phyloP scores from a whole-genome alignment of 2,113 vertebrate species.

The Promerops cafer region DNA sequence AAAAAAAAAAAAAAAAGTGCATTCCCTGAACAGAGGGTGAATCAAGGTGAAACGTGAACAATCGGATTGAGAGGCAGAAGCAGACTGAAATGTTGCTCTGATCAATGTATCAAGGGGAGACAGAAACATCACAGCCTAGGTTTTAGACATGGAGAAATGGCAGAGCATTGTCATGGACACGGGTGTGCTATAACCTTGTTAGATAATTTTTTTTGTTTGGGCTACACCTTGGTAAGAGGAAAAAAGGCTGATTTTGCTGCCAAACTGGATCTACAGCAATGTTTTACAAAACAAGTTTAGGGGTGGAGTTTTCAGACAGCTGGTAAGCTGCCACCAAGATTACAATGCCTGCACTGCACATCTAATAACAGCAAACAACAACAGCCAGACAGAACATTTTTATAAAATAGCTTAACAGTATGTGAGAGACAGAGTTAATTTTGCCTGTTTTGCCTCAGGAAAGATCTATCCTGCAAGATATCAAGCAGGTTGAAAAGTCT shows the following conservation, averaged over 20 bases:
- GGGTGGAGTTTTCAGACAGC: not conserved
- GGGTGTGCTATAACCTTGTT: not conserved
- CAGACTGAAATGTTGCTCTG: not conserved
- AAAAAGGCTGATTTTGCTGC: not conserved
- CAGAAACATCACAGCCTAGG: not conserved
- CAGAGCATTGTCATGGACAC: not conserved
- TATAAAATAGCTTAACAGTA: not conserved
- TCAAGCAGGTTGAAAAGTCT: not conserved
- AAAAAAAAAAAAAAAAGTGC: not conserved
- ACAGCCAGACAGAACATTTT: not conserved
- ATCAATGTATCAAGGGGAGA: not conserved
- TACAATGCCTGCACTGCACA: not conserved
- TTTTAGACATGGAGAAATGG: not conserved
- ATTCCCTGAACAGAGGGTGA: not conserved
- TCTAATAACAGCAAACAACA: not conserved
- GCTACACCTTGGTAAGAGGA: not conserved
- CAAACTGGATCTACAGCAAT: not conserved
- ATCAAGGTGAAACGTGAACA: not conserved
- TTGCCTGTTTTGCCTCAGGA: not conserved
- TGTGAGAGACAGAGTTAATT: not conserved
- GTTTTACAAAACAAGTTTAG: not conserved
- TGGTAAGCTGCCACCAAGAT: not conserved
- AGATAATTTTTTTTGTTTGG: not conserved
- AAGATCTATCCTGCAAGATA: not conserved
- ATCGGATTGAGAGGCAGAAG: not conserved